Conservation (phyloP, 2,888 invertebrate genomes). For the Coenonympha glycerion region DNA sequence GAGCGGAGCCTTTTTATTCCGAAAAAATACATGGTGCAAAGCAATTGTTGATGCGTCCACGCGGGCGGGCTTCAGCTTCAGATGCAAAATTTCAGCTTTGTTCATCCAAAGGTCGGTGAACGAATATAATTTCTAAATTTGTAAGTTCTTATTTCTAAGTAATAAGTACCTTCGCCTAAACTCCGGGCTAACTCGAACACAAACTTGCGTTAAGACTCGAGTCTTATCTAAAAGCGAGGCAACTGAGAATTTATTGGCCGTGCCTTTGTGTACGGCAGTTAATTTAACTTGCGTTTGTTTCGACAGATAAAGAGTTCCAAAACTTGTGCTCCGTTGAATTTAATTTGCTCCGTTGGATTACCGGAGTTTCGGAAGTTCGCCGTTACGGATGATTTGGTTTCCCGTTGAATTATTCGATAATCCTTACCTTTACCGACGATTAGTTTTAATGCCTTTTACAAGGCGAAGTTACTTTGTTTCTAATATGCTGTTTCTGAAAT, state of each 20-base stretch:
- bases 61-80: no score
- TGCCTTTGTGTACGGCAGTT: constrained; percentile 19
- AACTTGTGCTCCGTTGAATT: constrained; percentile 20
- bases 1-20: no score
- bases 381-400: constrained; percentile 6
- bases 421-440: not conserved
- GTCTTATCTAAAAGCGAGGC: constrained; percentile 23
- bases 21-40: no score
- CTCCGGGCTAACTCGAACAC: not conserved
- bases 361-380: constrained; percentile 3
- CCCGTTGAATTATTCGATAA: not conserved
- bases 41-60: no score
- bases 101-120: no score
- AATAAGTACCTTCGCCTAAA: not conserved
- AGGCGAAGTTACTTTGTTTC: no score
- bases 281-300: constrained; percentile 26
- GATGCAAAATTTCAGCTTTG: no score
- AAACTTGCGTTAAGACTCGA: constrained; percentile 10
- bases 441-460: not conserved
- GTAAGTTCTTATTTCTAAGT: not conserved
- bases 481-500: no score
- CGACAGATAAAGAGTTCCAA: constrained; percentile 26
- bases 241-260: constrained; percentile 25
- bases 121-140: no score
- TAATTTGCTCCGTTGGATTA: constrained; percentile 17